Evolutionary conservation across 2,113 vertebrate genomes (phyloP), one percentile per base, ranked within the genome.

Genomic region (Campylorhamphus procurvoides): DNA sequence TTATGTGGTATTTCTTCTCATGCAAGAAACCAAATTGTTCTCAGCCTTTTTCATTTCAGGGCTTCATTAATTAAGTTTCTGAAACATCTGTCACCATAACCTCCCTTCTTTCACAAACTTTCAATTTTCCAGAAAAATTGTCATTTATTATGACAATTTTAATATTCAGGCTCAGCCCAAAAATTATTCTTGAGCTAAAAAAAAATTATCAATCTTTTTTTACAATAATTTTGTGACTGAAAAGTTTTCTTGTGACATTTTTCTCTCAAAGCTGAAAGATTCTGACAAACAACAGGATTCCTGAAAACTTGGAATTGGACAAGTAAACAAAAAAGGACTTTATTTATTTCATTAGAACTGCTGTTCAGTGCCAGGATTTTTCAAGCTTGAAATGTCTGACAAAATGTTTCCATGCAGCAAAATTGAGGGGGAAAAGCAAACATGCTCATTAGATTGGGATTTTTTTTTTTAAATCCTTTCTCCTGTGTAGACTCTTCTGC

Each of bases 51-150:
- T 91, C 44, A 87, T 91, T 87, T 91, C 78, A 92, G 58, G 15
- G 31, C 49, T 94, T 72, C 79, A 76, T 92, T 95, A 91, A 87
- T 87, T 88, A 93, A 46, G 85, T 83, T 93, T 93, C 75, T 79
- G 88, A 96, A 92, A 83, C 58, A 85, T 83, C 74, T 97, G 71
- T 79, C 96, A 94, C 58, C 44, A 52, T 88, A 94, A 85, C 84
- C 90, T 87, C 53, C 53, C 66, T 85, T 82, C 74, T 95, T 90
- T 90, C 88, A 92, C 71, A 88, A 88, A 92, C 75, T 94, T 83
- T 23, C 62, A 62, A 64, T 66, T 87, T 73, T 87, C 76, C 44
- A 76, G 81, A 52, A 63, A 74, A 91, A 60, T 82, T 96, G 44
- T 56, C 78, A 94, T 91, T 97, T 93, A 59, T 74, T 82, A 44